Percentiles rank a stretch among this genome's conserved stretches.
Conservation (phyloP, 64 coral and sea anemone species). For the Anthopleura sola region DNA sequence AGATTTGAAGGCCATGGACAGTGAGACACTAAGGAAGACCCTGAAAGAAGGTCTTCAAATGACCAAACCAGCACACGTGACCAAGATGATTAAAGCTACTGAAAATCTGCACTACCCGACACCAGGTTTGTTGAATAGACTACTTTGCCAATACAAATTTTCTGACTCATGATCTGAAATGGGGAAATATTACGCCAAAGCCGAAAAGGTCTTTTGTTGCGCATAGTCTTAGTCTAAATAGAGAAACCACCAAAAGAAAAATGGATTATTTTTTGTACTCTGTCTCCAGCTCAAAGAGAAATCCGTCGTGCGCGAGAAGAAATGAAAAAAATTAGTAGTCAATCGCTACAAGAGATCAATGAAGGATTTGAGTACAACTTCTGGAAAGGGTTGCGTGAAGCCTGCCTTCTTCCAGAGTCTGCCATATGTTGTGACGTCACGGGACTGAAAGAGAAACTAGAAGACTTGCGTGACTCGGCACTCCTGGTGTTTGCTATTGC, state of each 20-base stretch:
- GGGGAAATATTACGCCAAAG: too few relatives aligned
- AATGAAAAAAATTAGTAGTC: neutral
- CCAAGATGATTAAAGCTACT: conserved; percentile 20
- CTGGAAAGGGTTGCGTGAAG: conserved; percentile 36
- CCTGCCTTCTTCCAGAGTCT: conserved; percentile 84
- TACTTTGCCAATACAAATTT: too few relatives aligned
- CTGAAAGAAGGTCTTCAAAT: neutral
- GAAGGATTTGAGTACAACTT: neutral
- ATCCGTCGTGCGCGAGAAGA: neutral
- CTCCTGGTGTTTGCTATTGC: conserved; percentile 57
- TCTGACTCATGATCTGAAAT: too few relatives aligned
- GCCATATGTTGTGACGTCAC: conserved; percentile 73
- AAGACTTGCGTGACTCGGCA: conserved; percentile 65
- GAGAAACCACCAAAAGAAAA: too few relatives aligned
- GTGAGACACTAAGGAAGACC: neutral
- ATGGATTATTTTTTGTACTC: neutral
- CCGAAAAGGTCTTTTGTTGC: too few relatives aligned
- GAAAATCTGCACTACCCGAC: conserved; percentile 24
- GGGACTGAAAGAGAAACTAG: conserved; percentile 87
- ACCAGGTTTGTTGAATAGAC: neutral
- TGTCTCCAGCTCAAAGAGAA: conserved; percentile 11
- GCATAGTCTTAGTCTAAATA: too few relatives aligned
- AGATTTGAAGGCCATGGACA: conserved; percentile 28
- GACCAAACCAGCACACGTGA: neutral
- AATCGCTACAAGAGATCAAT: too few relatives aligned